A percentile compares a stretch with the other conserved stretches of the same genome.
Evolutionary conservation across 2,888 invertebrate species (phyloP).

Genomic region (Noctua janthe): DNA sequence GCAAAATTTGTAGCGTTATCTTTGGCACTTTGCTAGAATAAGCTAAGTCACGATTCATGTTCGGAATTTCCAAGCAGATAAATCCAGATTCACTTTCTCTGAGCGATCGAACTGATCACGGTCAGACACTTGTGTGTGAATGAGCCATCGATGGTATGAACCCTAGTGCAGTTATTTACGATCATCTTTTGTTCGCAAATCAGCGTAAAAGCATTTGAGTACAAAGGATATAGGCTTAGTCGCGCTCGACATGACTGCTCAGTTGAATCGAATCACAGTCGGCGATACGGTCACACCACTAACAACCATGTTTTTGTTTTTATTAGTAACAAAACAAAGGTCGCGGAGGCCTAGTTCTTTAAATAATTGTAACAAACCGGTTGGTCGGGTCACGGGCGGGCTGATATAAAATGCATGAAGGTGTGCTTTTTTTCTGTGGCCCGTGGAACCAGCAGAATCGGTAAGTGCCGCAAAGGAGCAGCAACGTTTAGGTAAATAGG

Average conservation of each 20-base stretch:
- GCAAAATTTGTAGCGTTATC: background rate
- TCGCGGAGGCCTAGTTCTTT: background rate
- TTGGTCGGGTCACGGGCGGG: background rate
- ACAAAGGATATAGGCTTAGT: slow-evolving; percentile 24
- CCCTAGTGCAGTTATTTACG: background rate
- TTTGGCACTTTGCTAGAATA: background rate
- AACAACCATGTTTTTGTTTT: slow-evolving; percentile 11
- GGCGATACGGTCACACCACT: slow-evolving; percentile 14
- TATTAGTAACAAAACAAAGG: slow-evolving; percentile 22
- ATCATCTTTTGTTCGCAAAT: slow-evolving; percentile 20
- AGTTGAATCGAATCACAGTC: slow-evolving; percentile 24
- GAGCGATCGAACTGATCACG: slow-evolving; percentile 3
- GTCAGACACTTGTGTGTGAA: background rate
- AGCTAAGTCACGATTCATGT: slow-evolving; percentile 5
- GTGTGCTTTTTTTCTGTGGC: slow-evolving; percentile 3
- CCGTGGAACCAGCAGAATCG: background rate
- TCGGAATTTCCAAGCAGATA: slow-evolving; percentile 2
- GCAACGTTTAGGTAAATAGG: background rate
- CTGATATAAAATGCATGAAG: background rate
- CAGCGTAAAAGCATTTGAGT: slow-evolving; percentile 4
- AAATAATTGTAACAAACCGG: background rate
- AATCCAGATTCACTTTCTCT: slow-evolving; percentile 3
- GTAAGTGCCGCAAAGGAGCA: background rate
- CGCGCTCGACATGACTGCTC: slow-evolving; percentile 16
- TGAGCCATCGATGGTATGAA: background rate